Evolutionary conservation across 1,140 invertebrate species (phyloP), one percentile per base, ranked within the genome.

Genomic region (Drosophila nebulosa): DNA sequence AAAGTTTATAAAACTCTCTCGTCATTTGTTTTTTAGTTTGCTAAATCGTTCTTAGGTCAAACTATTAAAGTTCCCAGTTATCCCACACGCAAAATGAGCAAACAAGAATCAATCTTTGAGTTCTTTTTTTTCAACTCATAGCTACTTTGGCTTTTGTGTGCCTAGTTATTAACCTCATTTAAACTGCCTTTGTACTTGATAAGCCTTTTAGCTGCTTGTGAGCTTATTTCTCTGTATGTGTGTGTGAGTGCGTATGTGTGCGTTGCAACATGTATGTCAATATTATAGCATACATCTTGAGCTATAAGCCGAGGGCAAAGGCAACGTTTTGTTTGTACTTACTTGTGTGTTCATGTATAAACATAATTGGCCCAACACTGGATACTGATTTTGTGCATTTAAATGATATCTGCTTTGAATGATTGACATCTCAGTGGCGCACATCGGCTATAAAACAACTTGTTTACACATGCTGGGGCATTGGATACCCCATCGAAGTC

Each of bases 131-230:
- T 18, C 39, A 10, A 24, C 64, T 53, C 5, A n/a, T 42, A 46
- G 39, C 39, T 46, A 46, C 39, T 32, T 24, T 52, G 24, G 24
- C 12, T 3, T 61, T 7, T 66, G 50, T 60, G 61, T 61, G 42
- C 56, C 51, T 63, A 57, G 73, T 80, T 84, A 85, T 85, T 77
- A 84, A 77, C 72, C 80, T 77, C 63, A 62, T 72, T 80, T 53
- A 52, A 59, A 52, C 39, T 60, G 67, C 50, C 56, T 42, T 46
- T 46, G 21, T 57, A 65, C 27, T 64, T 68, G 71, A 63, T 67
- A 52, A 83, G 64, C 50, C 71, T 46, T 66, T 59, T 53, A 79
- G 67, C 75, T 69, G n/a, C 14, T 51, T 67, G 73, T 86, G 55
- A 71, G 58, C 50, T 61, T 72, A 60, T 74, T 42, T 52, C 69